A percentile compares a stretch with the other conserved stretches of the same genome.
These are phyloP conservation scores for Myotis planiceps DNA, from an alignment of 2,797 vertebrate species.

Conservation along the genomic window DNA sequence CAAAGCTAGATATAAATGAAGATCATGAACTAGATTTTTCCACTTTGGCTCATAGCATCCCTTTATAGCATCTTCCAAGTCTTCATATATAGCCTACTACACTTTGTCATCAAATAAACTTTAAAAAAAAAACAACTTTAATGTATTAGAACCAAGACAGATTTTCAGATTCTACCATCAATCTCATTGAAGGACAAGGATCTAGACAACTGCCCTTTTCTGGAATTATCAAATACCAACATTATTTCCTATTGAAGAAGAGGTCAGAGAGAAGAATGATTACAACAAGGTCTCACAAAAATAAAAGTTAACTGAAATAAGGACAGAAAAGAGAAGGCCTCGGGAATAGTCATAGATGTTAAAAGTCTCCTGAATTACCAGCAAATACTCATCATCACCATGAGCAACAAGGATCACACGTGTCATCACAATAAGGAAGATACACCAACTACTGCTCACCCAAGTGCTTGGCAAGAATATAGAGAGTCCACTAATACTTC, in stretches of 20 bases:
- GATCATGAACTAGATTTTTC: not conserved
- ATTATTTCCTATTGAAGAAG: not conserved
- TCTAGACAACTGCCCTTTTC: not conserved
- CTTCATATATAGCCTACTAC: not conserved
- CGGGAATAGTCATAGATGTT: not conserved
- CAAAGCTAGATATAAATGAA: slow-evolving; percentile 18
- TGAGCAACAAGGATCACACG: not conserved
- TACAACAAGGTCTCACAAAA: not conserved
- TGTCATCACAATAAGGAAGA: not conserved
- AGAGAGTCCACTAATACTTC: not conserved
- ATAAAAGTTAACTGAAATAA: slow-evolving; percentile 45
- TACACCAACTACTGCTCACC: not conserved
- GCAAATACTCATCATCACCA: not conserved
- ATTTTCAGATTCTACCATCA: not conserved
- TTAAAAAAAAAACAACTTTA: not conserved
- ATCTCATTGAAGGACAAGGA: not conserved
- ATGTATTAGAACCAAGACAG: not conserved
- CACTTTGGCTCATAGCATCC: not conserved
- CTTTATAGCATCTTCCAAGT: not conserved
- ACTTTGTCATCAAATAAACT: not conserved
- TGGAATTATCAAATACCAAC: not conserved
- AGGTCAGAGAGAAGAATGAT: not conserved
- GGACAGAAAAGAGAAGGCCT: not conserved
- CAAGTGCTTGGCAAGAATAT: not conserved
- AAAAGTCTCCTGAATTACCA: not conserved